Conservation (phyloP, 2,888 invertebrate species). For the Creontiades dilutus region DNA sequence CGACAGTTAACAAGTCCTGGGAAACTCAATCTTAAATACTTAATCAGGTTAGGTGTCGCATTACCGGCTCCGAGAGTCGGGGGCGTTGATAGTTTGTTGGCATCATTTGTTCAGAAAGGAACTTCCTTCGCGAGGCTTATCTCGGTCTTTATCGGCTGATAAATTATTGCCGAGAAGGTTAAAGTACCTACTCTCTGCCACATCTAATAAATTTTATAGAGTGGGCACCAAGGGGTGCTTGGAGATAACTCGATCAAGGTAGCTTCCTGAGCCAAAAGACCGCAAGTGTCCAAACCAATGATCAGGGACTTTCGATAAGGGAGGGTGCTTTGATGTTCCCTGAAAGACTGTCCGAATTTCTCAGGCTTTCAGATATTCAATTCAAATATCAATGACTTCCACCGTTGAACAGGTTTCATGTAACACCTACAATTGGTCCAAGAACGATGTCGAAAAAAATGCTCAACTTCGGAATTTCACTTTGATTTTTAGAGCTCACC, state of each 20-base stretch:
- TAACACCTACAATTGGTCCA: too few species aligned
- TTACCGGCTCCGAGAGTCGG: constrained; percentile 21
- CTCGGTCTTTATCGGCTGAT: constrained; percentile 57
- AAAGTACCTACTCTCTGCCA: constrained; percentile 27
- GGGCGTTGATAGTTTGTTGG: constrained; percentile 37
- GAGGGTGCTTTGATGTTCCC: not conserved
- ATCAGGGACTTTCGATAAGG: constrained; percentile 32
- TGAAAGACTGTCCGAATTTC: too few species aligned
- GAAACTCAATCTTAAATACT: constrained; percentile 16
- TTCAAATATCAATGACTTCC: too few species aligned
- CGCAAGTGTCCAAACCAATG: constrained; percentile 30
- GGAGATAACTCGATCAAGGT: constrained; percentile 68
- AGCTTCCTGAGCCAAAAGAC: constrained; percentile 60
- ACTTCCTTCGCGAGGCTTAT: constrained; percentile 55
- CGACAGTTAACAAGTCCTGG: constrained; percentile 6
- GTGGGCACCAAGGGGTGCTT: constrained; percentile 45
- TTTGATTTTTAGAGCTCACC: too few species aligned
- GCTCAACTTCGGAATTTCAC: too few species aligned
- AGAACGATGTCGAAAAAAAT: too few species aligned
- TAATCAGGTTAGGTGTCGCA: constrained; percentile 47
- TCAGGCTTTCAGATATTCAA: too few species aligned
- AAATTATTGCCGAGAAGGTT: constrained; percentile 58
- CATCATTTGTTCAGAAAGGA: constrained; percentile 55
- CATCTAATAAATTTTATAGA: constrained; percentile 57
- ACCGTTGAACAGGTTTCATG: too few species aligned